A percentile compares a stretch with the other conserved stretches of the same genome.
Conservation (phyloP, 92 coral and sea anemone genomes). For the Parazoanthus darwini region DNA sequence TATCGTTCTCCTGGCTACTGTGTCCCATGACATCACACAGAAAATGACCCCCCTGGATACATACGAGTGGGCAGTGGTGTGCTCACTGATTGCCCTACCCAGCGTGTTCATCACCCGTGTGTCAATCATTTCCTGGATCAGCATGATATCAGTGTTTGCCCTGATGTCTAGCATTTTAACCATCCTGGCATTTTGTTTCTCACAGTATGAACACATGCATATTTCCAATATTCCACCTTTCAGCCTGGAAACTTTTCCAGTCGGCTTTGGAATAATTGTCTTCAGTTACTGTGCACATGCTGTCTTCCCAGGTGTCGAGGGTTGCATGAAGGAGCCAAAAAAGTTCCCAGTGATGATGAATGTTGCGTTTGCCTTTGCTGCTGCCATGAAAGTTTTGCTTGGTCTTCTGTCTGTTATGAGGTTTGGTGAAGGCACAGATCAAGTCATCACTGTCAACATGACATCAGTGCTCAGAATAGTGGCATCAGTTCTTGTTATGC, state of each 20-base stretch:
- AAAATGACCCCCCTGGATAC: slow-evolving; percentile 64
- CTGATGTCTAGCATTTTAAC: slow-evolving; percentile 70
- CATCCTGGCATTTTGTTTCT: slow-evolving; percentile 76
- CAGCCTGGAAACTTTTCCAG: slow-evolving; percentile 67
- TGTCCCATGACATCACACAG: slow-evolving; percentile 69
- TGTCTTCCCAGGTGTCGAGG: slow-evolving; percentile 89
- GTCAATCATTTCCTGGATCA: slow-evolving; percentile 89
- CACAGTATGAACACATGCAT: slow-evolving; percentile 64
- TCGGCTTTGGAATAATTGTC: slow-evolving; percentile 88
- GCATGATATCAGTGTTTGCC: slow-evolving; percentile 87
- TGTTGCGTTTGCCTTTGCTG: slow-evolving; percentile 72
- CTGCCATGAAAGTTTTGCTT: slow-evolving; percentile 67
- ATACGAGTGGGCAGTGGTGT: slow-evolving; percentile 85
- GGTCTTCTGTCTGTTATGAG: slow-evolving; percentile 81
- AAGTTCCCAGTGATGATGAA: slow-evolving; percentile 88
- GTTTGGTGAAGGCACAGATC: slow-evolving; percentile 72
- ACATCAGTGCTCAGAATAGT: slow-evolving; percentile 66
- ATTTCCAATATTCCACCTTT: slow-evolving; percentile 71
- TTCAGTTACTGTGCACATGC: slow-evolving; percentile 95
- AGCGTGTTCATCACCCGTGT: slow-evolving; percentile 83
- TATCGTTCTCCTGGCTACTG: slow-evolving; percentile 87
- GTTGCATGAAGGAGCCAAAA: slow-evolving; percentile 84
- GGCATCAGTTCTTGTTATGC: slow-evolving; percentile 72
- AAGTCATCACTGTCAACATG: slow-evolving; percentile 88
- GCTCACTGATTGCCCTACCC: slow-evolving; percentile 76